Base-by-base conservation (phyloP, 1,140 invertebrate genomes). In the Epicauta chinensis region DNA sequence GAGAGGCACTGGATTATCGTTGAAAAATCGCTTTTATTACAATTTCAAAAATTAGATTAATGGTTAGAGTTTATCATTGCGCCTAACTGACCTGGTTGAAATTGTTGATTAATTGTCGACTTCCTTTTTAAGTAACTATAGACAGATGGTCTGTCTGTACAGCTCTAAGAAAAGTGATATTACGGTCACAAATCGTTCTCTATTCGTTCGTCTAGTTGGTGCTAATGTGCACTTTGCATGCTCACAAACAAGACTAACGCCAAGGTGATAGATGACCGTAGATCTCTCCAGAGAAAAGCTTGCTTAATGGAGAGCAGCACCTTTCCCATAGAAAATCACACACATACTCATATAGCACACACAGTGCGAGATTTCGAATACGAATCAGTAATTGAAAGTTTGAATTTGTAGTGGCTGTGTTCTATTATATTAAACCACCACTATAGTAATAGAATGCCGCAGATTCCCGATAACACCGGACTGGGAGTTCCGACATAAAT, bases 191-290 rank as follows among this genome's bases (percentile, higher is more conserved):
- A 56, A 56, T 56, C 54, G 48, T 31, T 38, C 32, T 34, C 42
- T 42, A 46, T 52, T 51, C 44, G 37, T 56, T 51, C 56, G 42
- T 58, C 43, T 58, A 50, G 43, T 46, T 34, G 17, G 47, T 55
- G 46, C 56, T 57, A 61, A 58, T 55, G 56, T 56, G 38, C 51
- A 60, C 52, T 57, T 57, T 60, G 55, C 51, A 56, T 61, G 54
- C 48, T 51, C 41, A 36, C 38, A 39, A 47, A 32, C 46, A 43
- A 45, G 38, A 40, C 39, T 50, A 31, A 16, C 15, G 16, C 23
- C 23, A 23, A 3, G 23, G 49, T 57, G 53, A 56, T 53, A 56
- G 46, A 61, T 55, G 51, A 61, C 51, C 52, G 39, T 41, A 9
- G 30, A 39, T 51, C 43, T 45, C 7, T 23, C 53, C 30, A 38